Evolutionary conservation across 2,888 invertebrate genomes (phyloP), one percentile per base, ranked within the genome.

Genomic region (Lymantria dispar): DNA sequence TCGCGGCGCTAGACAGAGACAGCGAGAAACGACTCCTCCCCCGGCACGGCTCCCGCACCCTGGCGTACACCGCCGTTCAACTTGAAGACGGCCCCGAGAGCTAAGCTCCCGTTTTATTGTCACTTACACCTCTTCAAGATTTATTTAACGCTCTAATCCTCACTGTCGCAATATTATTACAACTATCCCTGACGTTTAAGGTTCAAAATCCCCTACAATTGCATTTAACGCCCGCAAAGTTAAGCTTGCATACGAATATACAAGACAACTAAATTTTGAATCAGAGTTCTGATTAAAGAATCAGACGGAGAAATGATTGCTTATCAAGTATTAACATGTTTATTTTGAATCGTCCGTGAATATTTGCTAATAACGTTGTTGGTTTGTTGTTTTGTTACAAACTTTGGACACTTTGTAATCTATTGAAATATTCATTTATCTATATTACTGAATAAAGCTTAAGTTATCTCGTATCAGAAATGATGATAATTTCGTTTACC

Each of bases 61-160:
- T 31, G 38, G 40, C 53, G 31, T 44, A 43, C 46, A 22, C 53
- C 71, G 51, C 78, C 84, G 84, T 83, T 83, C 86, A 83, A 81
- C 81, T 87, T 83, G 78, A 89, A 89, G 91, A 89, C 88, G 90
- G 85, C 83, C 82, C 76, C 83, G 87, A 85, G 81, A 85, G 83
- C 83, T 87, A 87, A 88, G 85, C 85, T 86, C 77, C 84, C 87
- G 76, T 88, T 90, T 88, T 90, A 87, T 89, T 89, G 90, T 89
- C 90, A 89, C 89, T 89, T 89, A 90, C 83, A 88, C 87, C 88
- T 80, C 73, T 62, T 52, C 83, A 83, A 85, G 81, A 80, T 85
- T 85, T 82, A 78, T 85, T 85, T 81, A 74, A 77, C 62, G 61
- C 70, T 68, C 56, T 66, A 76, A 75, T 59, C 58, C 68, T 69